phyloP scores from a whole-genome alignment of 2,797 vertebrate genomes.

The Carduelis carduelis region DNA sequence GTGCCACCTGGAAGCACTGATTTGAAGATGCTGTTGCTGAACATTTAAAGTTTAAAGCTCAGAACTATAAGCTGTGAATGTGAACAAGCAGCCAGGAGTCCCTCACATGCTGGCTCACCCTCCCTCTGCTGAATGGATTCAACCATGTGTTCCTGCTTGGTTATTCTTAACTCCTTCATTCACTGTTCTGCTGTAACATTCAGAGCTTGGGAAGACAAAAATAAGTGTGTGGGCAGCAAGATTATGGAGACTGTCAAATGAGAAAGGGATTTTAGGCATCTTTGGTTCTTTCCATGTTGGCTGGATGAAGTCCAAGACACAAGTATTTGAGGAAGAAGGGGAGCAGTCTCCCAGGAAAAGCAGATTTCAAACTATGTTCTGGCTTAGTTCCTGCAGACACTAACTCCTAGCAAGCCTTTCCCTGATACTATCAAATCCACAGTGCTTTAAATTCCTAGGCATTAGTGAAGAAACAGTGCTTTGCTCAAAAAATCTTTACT shows the following conservation, averaged over 20 bases:
- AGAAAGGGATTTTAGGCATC: not conserved
- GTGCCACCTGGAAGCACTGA: not conserved
- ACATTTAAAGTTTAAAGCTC: not conserved
- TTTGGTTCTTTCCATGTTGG: not conserved
- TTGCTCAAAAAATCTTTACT: not conserved
- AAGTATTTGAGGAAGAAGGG: slow-evolving; percentile 1
- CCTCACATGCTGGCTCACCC: not conserved
- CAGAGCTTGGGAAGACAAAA: not conserved
- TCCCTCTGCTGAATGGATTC: not conserved
- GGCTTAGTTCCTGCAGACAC: slow-evolving; percentile 18
- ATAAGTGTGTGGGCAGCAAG: not conserved
- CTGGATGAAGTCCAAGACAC: slow-evolving; percentile 27
- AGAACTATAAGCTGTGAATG: not conserved
- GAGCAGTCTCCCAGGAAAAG: not conserved
- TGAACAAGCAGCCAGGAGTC: not conserved
- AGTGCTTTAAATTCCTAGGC: not conserved
- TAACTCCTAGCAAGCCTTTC: not conserved
- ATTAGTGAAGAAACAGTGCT: not conserved
- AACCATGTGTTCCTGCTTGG: not conserved
- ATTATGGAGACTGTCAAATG: not conserved
- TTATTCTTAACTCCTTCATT: slow-evolving; percentile 21
- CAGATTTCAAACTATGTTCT: not conserved
- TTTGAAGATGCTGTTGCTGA: not conserved
- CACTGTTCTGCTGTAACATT: not conserved
- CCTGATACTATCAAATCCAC: not conserved